Base-by-base conservation (phyloP, 2,888 invertebrate species). In the Ctenicera cuprea region DNA sequence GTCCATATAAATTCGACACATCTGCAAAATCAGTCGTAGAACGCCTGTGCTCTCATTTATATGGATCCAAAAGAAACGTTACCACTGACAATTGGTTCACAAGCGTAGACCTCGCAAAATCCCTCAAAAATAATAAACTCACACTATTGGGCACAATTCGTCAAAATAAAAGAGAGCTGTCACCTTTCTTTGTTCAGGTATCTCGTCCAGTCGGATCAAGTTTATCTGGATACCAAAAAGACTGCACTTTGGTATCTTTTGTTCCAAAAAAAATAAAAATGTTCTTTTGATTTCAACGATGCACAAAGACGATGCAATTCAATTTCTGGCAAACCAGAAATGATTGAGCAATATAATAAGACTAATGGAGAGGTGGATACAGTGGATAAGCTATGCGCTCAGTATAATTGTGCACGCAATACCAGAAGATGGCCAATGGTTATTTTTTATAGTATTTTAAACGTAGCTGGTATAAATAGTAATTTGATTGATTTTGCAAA, bases 201-300 rank as follows among this genome's bases (percentile, higher is more conserved):
- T n/a, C n/a, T n/a, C 50, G 38, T 45, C 69, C 61, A 54, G 38
- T 52, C 14, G 14, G 38, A 48, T 61, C 63, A 20, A 70, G 63
- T 67, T 37, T 74, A 16, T 79, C 78, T 74, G 78, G 71, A 16
- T 80, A 78, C 71, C 74, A 77, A 74, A 77, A 80, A 73, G 76
- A 78, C n/a, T 59, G 65, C 75, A 14, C n/a, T n/a, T n/a, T n/a
- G 78, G 80, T 18, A 22, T 80, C 9, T 78, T 82, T 18, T 83
- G 81, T 45, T 80, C 82, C 69, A 75, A 75, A 70, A 75, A 76
- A 66, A n/a, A n/a, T n/a, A 82, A 82, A 73, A 75, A 78, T 65
- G 78, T 82, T 18, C 12, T 80, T 11, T 48, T 77, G 38, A 63
- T 82, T 71, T 82, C 82, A 20, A 75, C 77, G 3, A 14, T 80